phyloP scores from a whole-genome alignment of 2,888 invertebrate species.

The Stenotaenia linearis region DNA sequence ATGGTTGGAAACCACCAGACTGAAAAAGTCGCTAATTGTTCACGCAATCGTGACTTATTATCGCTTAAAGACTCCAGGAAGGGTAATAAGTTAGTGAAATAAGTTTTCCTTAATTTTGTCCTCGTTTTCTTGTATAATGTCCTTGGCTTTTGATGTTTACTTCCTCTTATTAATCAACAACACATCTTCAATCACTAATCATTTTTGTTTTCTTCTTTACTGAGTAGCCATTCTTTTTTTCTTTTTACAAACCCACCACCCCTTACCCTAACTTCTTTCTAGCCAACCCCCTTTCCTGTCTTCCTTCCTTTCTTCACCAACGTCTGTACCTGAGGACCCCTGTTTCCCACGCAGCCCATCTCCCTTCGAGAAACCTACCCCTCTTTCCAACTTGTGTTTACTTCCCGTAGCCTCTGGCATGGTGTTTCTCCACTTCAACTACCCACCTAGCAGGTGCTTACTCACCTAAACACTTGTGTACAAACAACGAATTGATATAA shows the following conservation, averaged over 20 bases:
- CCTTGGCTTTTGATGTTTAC: not conserved
- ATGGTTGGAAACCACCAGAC: not conserved
- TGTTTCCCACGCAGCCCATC: slow-evolving; percentile 46
- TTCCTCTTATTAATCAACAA: slow-evolving; percentile 17
- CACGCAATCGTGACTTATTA: not conserved
- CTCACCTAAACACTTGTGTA: slow-evolving; percentile 19
- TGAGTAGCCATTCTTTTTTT: slow-evolving; percentile 21
- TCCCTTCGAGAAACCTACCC: slow-evolving; percentile 11
- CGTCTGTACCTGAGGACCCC: slow-evolving; percentile 64
- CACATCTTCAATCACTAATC: slow-evolving; percentile 22
- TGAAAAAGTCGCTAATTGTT: not conserved
- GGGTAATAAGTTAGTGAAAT: not conserved
- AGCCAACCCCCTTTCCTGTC: not conserved
- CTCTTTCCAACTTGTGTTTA: slow-evolving; percentile 40
- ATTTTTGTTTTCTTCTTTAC: not conserved
- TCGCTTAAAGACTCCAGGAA: not conserved
- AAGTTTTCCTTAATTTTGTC: slow-evolving; percentile 10
- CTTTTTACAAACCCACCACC: not conserved
- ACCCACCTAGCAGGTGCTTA: slow-evolving; percentile 24
- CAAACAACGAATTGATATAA: not conserved
- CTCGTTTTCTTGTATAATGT: not conserved
- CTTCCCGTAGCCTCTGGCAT: slow-evolving; percentile 14
- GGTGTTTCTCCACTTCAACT: slow-evolving; percentile 21
- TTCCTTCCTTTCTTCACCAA: slow-evolving; percentile 42
- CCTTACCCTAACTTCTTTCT: slow-evolving; percentile 20